Base-by-base conservation (phyloP, 2,888 invertebrate genomes). In the Peribatodes rhomboidaria region DNA sequence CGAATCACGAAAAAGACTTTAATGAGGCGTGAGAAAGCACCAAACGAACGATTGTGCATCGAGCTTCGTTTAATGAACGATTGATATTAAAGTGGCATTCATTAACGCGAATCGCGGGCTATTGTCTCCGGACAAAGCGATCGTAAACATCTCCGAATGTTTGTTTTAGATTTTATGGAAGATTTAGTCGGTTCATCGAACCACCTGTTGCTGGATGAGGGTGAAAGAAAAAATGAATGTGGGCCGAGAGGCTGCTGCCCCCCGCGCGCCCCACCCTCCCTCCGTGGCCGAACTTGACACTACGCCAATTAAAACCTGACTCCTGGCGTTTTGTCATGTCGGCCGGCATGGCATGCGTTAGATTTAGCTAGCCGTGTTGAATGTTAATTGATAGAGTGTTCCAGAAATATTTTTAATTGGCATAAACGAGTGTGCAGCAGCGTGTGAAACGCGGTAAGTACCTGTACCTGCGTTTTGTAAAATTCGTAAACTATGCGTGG, bases 11-110 rank as follows among this genome's bases (percentile, higher is more conserved):
- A 90, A 91, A 92, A 92, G 89, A 92, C 92, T 91, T 91, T 92
- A 92, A 92, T 93, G 93, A 93, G 91, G 83, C 92, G 93, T 93
- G 93, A 91, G 93, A 93, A 92, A 86, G 87, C 81, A 86, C 87
- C 79, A 92, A 93, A 93, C 88, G 92, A 93, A 86, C 89, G 92
- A 92, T 92, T 93, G 92, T 92, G 82, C 81, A 81, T 80, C 74
- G 71, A 79, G 84, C 82, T 83, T 79, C 80, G 77, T 85, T 90
- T 92, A 92, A 92, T 90, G 88, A 92, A 87, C 87, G 91, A 87
- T 91, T 89, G 86, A 87, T 87, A 84, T 82, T 86, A 84, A 83
- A 88, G 86, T 87, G 83, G 83, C 81, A 80, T 81, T 85, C 82
- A 87, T 89, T 88, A 88, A 82, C 82, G 78, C 79, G 75, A 75